Evolutionary conservation across 2,888 invertebrate species (phyloP), one percentile per base, ranked within the genome.

Genomic region (Tortrix viridana): DNA sequence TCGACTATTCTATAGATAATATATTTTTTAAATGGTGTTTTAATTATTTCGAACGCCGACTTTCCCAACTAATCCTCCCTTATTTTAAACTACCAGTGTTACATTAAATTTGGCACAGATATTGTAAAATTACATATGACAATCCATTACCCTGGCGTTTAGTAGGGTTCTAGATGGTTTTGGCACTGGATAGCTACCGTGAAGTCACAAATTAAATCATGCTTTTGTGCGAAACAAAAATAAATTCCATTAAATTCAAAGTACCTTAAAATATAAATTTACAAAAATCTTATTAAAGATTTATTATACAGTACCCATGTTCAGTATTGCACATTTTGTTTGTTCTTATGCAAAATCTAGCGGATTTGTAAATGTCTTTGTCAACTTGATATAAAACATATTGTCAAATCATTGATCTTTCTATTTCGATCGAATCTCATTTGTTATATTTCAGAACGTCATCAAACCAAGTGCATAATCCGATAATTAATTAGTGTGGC

Each of bases 21-120:
- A n/a, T n/a, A 3, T 22, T 1, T 22, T 22, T 22, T 22, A 5
- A 22, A 22, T 5, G 1, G 6, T 26, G 7, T 7, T 26, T 26
- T 26, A 7, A 26, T 7, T 9, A 32, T 12, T 32, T 3, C 3
- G 2, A 41, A 16, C 46, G 16, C 16, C 3, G 16, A 56, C 56
- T 44, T 46, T 18, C 44, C 37, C 46, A 57, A 26, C 37, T 46
- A 46, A 57, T 20, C 18, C n/a, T 18, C 3, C 20, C 14, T 1
- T 43, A 32, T 55, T 18, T 46, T 23, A 69, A 70, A 68, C 76
- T 74, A 76, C 75, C 74, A 72, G 70, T 65, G 69, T 63, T 69
- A 75, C 71, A 75, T 83, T 82, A 79, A 89, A 85, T 90, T 91
- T 91, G 90, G 90, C 90, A 91, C 90, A 85, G 84, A 80, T 76